Base-by-base conservation (phyloP, 2,888 invertebrate genomes). In the Ennomos quercinarius region DNA sequence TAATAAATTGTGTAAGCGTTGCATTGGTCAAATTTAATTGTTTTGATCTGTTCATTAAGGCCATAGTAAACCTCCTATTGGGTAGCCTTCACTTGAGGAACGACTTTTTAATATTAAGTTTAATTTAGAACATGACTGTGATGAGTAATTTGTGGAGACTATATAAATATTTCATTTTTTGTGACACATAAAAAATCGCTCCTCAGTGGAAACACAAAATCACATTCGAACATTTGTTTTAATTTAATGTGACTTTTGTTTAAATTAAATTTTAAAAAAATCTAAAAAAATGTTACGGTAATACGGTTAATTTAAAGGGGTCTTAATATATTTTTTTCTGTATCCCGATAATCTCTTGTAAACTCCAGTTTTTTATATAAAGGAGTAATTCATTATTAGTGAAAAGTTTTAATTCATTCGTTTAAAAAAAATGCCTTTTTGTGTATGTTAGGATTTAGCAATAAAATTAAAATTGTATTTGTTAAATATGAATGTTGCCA, bases 181-280 rank as follows among this genome's bases (percentile, higher is more conserved):
- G 65, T 71, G 67, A 65, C 69, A 56, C 63, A 71, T 73, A 68
- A 78, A 82, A 86, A 83, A 78, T 85, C 84, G 78, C 74, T 80
- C 79, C 84, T 80, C 82, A 67, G 67, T 67, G 53, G 46, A 3
- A 56, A 27, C 17, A 69, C 84, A 81, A 83, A 86, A 80, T 85
- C 89, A 87, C 89, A 89, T 87, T 81, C 74, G 72, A 78, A 84
- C 73, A 90, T 91, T 87, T 90, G 89, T 91, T 91, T 86, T 79
- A 77, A 74, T 78, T 82, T 78, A 79, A 84, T 91, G 90, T 90
- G 89, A 85, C 67, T 86, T 88, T 85, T 82, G 67, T 65, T 59
- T 72, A 74, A 69, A 68, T 71, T 61, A 64, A 68, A 58, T 56
- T n/a, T 34, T 11, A 61, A 67, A 68, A 64, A 54, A 57, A 40